Conservation (phyloP, 2,797 vertebrate genomes). For the Brachyalestes nurse region DNA sequence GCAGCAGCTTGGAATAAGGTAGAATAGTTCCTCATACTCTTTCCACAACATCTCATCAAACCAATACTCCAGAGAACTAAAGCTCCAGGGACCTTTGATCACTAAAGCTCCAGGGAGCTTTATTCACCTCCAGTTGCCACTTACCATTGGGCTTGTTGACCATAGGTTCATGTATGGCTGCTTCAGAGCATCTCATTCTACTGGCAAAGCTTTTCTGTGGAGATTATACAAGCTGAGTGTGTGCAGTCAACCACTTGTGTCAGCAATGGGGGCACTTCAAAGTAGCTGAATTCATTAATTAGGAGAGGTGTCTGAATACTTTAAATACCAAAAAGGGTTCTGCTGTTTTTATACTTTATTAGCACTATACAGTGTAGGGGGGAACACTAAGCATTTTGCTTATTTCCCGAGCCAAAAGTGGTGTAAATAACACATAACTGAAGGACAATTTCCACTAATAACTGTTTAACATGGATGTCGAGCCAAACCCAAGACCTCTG, state of each 20-base stretch:
- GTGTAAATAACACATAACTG: too few species aligned
- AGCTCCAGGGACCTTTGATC: too few species aligned
- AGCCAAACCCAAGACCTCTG: conserved; percentile 5
- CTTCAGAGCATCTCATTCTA: neutral
- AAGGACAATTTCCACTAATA: neutral
- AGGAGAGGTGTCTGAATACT: neutral
- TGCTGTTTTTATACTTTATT: neutral
- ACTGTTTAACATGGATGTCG: conserved; percentile 29
- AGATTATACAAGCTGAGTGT: neutral
- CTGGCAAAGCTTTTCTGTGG: neutral
- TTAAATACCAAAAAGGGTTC: neutral
- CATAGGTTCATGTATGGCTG: neutral
- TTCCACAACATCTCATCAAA: neutral
- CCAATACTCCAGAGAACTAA: neutral
- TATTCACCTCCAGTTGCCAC: neutral
- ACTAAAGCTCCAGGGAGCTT: neutral
- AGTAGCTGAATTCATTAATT: neutral
- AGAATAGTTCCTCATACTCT: neutral
- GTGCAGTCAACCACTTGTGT: neutral
- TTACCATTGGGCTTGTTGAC: neutral
- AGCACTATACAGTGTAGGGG: neutral
- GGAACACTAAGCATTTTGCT: neutral
- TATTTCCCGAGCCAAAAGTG: neutral
- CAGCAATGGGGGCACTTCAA: neutral
- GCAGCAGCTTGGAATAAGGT: neutral